These are phyloP conservation scores for Bufo bufo DNA, from an alignment of 2,113 vertebrate species.

Conservation along the genomic window DNA sequence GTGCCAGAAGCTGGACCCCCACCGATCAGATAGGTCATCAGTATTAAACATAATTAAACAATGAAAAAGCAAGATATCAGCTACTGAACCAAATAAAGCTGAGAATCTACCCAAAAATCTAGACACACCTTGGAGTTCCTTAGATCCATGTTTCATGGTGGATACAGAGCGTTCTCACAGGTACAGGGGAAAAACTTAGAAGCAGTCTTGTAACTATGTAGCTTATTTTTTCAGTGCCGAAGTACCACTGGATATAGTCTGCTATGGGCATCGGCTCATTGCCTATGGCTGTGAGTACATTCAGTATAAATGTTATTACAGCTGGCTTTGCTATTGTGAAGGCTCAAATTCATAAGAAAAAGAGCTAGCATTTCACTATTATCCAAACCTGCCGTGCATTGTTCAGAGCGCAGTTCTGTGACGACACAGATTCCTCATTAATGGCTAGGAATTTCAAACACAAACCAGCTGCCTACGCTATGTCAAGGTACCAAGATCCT, in stretches of 20 bases:
- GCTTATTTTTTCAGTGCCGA: background rate
- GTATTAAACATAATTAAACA: no score
- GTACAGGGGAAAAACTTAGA: no score
- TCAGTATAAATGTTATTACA: background rate
- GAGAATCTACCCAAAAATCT: no score
- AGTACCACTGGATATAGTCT: background rate
- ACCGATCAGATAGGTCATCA: no score
- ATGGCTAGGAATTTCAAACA: background rate
- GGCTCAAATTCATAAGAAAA: background rate
- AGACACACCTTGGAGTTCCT: no score
- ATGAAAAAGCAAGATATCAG: no score
- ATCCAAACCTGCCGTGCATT: background rate
- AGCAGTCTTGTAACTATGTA: no score
- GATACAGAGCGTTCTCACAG: no score
- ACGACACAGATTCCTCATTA: background rate
- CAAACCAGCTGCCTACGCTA: background rate
- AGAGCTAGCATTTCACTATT: background rate
- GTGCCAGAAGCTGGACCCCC: no score
- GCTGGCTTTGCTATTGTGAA: background rate
- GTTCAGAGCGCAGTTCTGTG: background rate
- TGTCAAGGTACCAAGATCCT: slow-evolving; percentile 4
- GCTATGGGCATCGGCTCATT: background rate
- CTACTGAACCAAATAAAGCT: no score
- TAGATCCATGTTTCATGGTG: no score
- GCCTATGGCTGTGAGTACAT: background rate